Conservation (phyloP, 2,113 vertebrate genomes). For the Nesoenas mayeri region DNA sequence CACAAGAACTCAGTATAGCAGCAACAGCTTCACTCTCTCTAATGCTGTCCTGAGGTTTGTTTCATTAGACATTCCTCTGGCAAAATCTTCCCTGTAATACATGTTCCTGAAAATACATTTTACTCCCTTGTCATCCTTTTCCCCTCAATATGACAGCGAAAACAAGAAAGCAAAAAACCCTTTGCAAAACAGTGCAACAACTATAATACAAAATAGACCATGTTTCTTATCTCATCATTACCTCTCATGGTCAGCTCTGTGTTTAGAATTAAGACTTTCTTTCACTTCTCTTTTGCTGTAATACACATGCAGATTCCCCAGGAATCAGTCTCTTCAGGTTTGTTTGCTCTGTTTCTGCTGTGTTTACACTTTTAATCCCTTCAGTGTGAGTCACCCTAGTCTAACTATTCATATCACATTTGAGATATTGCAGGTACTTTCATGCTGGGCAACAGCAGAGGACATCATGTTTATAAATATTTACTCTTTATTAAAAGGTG, state of each 20-base stretch:
- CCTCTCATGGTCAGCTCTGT: background rate
- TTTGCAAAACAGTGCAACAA: background rate
- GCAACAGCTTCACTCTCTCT: background rate
- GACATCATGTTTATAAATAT: background rate
- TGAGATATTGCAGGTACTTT: background rate
- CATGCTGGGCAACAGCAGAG: background rate
- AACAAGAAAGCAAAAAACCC: background rate
- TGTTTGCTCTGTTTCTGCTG: background rate
- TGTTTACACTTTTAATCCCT: conserved; percentile 4
- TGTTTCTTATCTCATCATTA: background rate
- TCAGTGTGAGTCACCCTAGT: background rate
- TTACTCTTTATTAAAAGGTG: background rate
- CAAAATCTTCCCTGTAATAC: background rate
- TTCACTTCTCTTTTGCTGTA: background rate
- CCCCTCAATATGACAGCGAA: background rate
- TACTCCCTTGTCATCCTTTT: background rate
- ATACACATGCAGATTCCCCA: background rate
- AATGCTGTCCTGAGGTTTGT: background rate
- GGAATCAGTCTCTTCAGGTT: background rate
- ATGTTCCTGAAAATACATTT: background rate
- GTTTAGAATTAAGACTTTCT: background rate
- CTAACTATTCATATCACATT: background rate
- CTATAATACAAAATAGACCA: background rate
- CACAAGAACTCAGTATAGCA: background rate
- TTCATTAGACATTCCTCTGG: background rate